These are phyloP conservation scores for Polyommatus icarus DNA, from an alignment of 2,888 invertebrate species.

Conservation along the genomic window DNA sequence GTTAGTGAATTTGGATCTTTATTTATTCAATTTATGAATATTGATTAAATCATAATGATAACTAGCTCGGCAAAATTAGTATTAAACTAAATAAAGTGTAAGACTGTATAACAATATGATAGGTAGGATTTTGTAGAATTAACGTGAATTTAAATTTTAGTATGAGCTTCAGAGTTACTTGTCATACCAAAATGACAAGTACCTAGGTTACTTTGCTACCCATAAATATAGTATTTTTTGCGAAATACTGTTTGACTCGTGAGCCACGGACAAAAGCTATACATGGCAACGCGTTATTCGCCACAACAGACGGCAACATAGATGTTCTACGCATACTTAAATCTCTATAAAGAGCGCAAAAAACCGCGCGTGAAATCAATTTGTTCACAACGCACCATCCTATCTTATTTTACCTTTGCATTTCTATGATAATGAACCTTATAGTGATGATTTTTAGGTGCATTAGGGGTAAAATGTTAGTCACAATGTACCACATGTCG, in stretches of 20 bases:
- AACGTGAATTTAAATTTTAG: too few species aligned
- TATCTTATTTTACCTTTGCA: background rate
- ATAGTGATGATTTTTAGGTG: background rate
- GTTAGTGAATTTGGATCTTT: too few species aligned
- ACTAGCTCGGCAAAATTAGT: too few species aligned
- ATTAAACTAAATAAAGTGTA: too few species aligned
- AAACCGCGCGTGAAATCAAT: slow-evolving; percentile 57
- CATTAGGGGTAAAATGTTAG: background rate
- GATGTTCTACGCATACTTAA: slow-evolving; percentile 21
- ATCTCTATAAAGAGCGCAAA: slow-evolving; percentile 38
- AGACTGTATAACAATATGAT: too few species aligned
- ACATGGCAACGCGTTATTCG: background rate
- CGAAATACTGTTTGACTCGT: background rate
- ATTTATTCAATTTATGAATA: too few species aligned
- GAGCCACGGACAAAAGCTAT: background rate
- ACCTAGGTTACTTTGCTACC: background rate
- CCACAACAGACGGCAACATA: slow-evolving; percentile 17
- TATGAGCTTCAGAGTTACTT: too few species aligned
- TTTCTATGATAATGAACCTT: background rate
- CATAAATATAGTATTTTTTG: background rate
- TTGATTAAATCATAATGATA: too few species aligned
- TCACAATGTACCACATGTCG: slow-evolving; percentile 65
- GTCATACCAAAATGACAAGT: too few species aligned
- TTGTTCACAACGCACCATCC: slow-evolving; percentile 45
- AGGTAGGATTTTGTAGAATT: too few species aligned